Conservation (phyloP, 2,113 vertebrate species). For the Mus musculus region DNA sequence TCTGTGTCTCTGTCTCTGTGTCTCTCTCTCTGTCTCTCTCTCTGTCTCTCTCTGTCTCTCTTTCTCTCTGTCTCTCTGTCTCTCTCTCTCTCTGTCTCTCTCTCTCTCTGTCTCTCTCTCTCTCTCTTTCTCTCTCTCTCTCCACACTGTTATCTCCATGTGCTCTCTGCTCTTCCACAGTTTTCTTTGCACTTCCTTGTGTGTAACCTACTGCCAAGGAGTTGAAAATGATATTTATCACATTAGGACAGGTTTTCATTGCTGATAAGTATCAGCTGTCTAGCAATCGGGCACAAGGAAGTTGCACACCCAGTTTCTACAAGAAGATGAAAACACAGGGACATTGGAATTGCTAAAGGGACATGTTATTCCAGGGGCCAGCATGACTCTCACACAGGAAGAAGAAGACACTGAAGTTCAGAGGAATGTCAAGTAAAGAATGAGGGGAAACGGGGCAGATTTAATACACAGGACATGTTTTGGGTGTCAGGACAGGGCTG, state of each 20-base stretch:
- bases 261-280: conserved; percentile 21
- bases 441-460: not conserved
- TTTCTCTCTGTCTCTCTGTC: too few relatives aligned
- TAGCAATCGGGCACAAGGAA: conserved; percentile 7
- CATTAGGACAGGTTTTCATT: conserved; percentile 30
- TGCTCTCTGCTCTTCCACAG: conserved; percentile 18
- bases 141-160: not conserved
- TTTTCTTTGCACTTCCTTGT: not conserved
- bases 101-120: too few relatives aligned
- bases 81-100: too few relatives aligned
- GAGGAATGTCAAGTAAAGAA: not conserved
- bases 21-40: too few relatives aligned
- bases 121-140: too few relatives aligned
- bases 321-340: not conserved
- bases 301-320: not conserved
- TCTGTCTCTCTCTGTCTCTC: too few relatives aligned
- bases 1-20: too few relatives aligned
- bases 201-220: not conserved
- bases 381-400: not conserved
- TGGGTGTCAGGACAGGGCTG: not conserved
- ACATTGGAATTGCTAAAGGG: not conserved
- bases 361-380: not conserved
- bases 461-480: not conserved
- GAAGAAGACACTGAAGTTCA: not conserved
- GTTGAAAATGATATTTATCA: conserved; percentile 49